Conservation (phyloP, 2,888 invertebrate species). For the Leucozona laternaria region DNA sequence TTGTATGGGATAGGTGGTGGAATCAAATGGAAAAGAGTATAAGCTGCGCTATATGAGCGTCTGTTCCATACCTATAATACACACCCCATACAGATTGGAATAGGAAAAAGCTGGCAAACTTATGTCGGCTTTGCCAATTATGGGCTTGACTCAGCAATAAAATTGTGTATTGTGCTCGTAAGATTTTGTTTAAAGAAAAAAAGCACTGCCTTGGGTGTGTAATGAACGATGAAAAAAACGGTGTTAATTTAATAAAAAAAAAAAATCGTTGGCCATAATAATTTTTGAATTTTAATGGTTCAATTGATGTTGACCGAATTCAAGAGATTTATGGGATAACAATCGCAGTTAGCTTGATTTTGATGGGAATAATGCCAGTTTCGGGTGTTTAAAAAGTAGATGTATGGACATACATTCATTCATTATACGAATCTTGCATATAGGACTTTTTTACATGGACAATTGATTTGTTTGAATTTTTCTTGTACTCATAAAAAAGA, state of each 20-base stretch:
- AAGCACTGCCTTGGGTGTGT: slow-evolving; percentile 29
- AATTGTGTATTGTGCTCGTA: slow-evolving; percentile 51
- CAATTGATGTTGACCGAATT: slow-evolving; percentile 58
- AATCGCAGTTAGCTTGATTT: slow-evolving; percentile 6
- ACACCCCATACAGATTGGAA: neutral
- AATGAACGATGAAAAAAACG: neutral
- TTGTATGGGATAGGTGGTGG: slow-evolving; percentile 25
- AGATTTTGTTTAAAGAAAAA: slow-evolving; percentile 35
- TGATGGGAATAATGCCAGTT: slow-evolving; percentile 1
- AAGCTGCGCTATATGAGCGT: neutral
- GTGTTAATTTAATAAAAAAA: slow-evolving; percentile 30
- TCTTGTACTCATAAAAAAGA: neutral
- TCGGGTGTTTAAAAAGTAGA: neutral
- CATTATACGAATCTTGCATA: neutral
- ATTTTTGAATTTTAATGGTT: slow-evolving; percentile 38
- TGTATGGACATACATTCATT: neutral
- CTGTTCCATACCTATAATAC: neutral
- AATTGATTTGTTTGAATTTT: slow-evolving; percentile 6
- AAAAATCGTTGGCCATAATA: neutral
- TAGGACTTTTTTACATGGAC: neutral
- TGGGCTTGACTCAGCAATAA: slow-evolving; percentile 71
- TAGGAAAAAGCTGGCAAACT: slow-evolving; percentile 49
- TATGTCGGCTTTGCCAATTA: slow-evolving; percentile 62
- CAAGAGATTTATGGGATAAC: slow-evolving; percentile 32
- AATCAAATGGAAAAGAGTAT: neutral